Evolutionary conservation across 2,888 invertebrate species (phyloP).

Genomic region (Spatulosminthurus flaviceps): DNA sequence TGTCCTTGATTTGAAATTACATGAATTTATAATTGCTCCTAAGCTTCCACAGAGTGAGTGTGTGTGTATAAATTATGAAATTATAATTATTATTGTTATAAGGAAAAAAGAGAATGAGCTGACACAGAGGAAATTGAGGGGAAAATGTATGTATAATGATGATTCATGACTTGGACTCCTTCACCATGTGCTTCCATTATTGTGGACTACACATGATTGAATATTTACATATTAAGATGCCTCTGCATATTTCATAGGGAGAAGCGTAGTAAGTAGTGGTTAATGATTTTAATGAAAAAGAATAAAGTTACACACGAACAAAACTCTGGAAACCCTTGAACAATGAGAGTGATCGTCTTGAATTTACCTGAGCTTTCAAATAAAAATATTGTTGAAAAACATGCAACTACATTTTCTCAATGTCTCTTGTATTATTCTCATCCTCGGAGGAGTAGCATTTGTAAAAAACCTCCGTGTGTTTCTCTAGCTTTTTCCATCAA

Average conservation of each 20-base stretch:
- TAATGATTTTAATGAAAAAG: no score
- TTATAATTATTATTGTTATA: background rate
- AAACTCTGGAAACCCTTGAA: background rate
- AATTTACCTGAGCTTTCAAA: slow-evolving; percentile 2
- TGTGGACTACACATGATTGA: background rate
- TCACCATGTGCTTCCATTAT: background rate
- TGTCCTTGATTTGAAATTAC: slow-evolving; percentile 4
- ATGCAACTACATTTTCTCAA: background rate
- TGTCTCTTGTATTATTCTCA: no score
- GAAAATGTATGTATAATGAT: background rate
- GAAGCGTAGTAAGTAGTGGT: background rate
- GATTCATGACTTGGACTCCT: background rate
- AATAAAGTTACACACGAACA: no score
- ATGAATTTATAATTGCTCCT: background rate
- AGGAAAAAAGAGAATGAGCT: slow-evolving; percentile 2
- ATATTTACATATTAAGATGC: no score
- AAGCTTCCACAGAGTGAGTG: no score
- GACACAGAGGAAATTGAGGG: background rate
- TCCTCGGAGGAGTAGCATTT: no score
- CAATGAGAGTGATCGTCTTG: background rate
- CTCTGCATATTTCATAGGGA: background rate
- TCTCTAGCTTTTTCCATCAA: background rate
- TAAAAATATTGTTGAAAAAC: background rate
- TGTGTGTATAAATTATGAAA: slow-evolving; percentile 5
- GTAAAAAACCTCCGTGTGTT: background rate